These are phyloP conservation scores for Heliconius eleuchia DNA, from an alignment of 1,140 invertebrate species.

Conservation along the genomic window DNA sequence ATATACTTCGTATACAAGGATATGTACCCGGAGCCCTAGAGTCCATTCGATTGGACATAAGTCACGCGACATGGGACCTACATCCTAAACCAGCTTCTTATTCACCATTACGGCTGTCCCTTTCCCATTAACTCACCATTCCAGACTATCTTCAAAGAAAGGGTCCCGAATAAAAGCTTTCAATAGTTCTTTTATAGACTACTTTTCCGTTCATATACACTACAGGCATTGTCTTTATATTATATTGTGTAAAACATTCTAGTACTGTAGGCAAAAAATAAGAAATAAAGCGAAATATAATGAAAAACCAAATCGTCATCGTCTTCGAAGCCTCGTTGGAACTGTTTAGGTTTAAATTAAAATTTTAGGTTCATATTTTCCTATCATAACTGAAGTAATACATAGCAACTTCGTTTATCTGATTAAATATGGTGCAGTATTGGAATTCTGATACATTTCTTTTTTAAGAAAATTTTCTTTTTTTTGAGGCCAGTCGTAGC, in stretches of 20 bases:
- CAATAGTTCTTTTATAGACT: slow-evolving; percentile 30
- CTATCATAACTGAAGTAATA: no score
- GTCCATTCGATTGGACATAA: slow-evolving; percentile 23
- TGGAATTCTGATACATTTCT: no score
- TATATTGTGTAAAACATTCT: background rate
- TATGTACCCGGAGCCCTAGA: background rate
- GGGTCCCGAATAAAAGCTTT: slow-evolving; percentile 29
- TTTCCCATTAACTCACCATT: slow-evolving; percentile 30
- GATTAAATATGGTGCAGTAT: no score
- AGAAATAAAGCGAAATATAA: background rate
- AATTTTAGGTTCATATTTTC: no score
- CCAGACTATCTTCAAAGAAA: slow-evolving; percentile 21
- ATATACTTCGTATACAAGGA: slow-evolving; percentile 2
- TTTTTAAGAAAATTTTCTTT: no score
- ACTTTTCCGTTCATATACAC: background rate
- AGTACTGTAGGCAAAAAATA: background rate
- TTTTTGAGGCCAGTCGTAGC: no score
- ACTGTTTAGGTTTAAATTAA: no score
- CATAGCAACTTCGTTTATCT: no score
- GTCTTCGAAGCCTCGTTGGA: no score
- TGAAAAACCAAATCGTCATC: background rate
- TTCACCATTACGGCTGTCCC: slow-evolving; percentile 33
- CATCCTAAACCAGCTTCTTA: slow-evolving; percentile 31
- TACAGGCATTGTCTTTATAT: background rate
- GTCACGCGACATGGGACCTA: slow-evolving; percentile 12